Conservation (phyloP, 1,140 invertebrate species). For the Babylonia areolata region DNA sequence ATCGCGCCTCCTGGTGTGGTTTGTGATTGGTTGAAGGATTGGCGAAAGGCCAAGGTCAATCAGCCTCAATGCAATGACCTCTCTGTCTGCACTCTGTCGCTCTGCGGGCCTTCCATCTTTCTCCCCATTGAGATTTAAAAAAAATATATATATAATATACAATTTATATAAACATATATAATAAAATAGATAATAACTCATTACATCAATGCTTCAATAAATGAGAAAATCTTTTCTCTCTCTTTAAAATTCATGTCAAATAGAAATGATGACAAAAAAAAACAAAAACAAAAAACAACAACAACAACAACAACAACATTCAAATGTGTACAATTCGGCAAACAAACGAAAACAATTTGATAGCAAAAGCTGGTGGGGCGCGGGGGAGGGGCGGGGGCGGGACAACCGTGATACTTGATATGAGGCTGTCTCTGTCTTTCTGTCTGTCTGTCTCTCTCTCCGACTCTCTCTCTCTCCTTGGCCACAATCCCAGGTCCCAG, state of each 20-base stretch:
- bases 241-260: too few species aligned
- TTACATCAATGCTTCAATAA: not conserved
- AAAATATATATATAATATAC: not conserved
- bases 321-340: too few species aligned
- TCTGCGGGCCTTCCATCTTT: not conserved
- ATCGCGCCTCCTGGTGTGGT: conserved; percentile 13
- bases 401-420: too few species aligned
- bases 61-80: not conserved
- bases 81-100: not conserved
- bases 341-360: too few species aligned
- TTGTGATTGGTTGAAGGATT: not conserved
- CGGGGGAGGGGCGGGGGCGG: too few species aligned
- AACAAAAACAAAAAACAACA: too few species aligned
- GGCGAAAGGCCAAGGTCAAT: not conserved
- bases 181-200: not conserved
- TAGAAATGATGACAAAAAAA: too few species aligned
- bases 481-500: not conserved
- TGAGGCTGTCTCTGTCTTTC: too few species aligned
- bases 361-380: too few species aligned
- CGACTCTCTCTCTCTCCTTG: not conserved
- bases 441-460: too few species aligned
- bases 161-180: not conserved
- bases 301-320: too few species aligned
- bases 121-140: not conserved
- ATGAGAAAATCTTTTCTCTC: not conserved